A percentile compares a stretch with the other conserved stretches of the same genome.
phyloP scores from a whole-genome alignment of 2,797 vertebrate species.

The Leuciscus waleckii region DNA sequence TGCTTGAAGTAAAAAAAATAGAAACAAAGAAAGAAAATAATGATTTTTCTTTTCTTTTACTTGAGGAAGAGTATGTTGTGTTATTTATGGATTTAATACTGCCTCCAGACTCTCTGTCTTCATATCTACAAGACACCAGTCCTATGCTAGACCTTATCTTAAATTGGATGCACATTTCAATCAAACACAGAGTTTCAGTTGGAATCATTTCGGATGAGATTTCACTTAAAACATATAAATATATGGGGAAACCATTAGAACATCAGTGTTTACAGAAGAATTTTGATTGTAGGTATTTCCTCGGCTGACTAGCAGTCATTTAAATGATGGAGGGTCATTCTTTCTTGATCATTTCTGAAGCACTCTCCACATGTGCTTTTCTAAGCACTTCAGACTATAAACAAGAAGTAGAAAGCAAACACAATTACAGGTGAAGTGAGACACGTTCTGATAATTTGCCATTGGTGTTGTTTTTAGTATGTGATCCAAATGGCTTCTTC shows the following conservation, averaged over 20 bases:
- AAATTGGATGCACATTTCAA: slow-evolving; percentile 49
- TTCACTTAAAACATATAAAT: slow-evolving; percentile 43
- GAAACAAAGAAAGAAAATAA: slow-evolving; percentile 70
- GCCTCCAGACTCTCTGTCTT: slow-evolving; percentile 73
- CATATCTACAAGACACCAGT: slow-evolving; percentile 79
- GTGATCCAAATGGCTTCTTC: neutral
- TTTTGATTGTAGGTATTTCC: slow-evolving; percentile 24
- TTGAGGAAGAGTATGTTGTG: slow-evolving; percentile 68
- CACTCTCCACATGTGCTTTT: slow-evolving; percentile 15
- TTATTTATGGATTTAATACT: slow-evolving; percentile 64
- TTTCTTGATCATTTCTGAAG: slow-evolving; percentile 16
- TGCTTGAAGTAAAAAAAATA: slow-evolving; percentile 73
- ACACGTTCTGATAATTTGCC: neutral
- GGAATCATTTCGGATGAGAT: slow-evolving; percentile 48
- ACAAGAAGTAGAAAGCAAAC: neutral
- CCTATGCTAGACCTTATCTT: slow-evolving; percentile 49
- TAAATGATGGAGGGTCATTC: slow-evolving; percentile 26
- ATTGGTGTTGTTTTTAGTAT: neutral
- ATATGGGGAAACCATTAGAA: slow-evolving; percentile 31
- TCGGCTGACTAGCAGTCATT: slow-evolving; percentile 36
- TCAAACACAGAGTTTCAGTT: slow-evolving; percentile 61
- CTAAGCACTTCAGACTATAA: slow-evolving; percentile 7
- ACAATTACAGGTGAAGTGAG: neutral
- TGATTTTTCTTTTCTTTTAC: slow-evolving; percentile 61
- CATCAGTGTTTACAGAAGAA: slow-evolving; percentile 26